phyloP scores from a whole-genome alignment of 2,113 vertebrate species.

The Nicator chloris region DNA sequence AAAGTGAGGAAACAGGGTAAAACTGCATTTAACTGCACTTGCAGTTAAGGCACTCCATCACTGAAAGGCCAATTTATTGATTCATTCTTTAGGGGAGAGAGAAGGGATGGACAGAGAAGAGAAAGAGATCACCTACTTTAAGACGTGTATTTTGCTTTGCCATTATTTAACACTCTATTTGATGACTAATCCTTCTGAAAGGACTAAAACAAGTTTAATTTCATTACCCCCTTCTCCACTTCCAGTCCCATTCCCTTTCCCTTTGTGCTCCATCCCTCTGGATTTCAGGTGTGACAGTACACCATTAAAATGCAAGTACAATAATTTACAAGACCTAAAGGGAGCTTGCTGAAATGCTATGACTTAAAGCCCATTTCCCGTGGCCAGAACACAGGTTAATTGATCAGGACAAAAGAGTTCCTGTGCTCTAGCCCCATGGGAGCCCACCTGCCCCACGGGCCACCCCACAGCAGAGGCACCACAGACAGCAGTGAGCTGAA shows the following conservation, averaged over 20 bases:
- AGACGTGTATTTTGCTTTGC: neutral
- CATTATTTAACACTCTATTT: neutral
- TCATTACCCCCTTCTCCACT: neutral
- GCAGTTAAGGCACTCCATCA: neutral
- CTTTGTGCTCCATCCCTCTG: neutral
- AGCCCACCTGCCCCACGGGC: neutral
- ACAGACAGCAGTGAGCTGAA: rapidly evolving
- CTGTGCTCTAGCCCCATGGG: rapidly evolving
- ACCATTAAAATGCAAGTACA: neutral
- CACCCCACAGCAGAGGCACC: neutral
- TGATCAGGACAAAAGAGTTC: neutral
- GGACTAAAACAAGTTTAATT: neutral
- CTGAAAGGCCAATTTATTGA: neutral
- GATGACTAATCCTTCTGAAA: neutral
- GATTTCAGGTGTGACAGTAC: neutral
- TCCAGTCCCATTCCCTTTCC: neutral
- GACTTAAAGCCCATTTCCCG: neutral
- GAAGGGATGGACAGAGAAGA: neutral
- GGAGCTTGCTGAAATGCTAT: neutral
- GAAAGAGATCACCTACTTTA: neutral
- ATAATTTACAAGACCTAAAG: neutral
- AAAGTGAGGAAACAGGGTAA: neutral
- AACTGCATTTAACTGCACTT: neutral
- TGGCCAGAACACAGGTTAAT: neutral
- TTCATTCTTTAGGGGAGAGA: neutral